Evolutionary conservation across 2,888 invertebrate genomes (phyloP), one percentile per base, ranked within the genome.

Genomic region (Argyresthia albistria): DNA sequence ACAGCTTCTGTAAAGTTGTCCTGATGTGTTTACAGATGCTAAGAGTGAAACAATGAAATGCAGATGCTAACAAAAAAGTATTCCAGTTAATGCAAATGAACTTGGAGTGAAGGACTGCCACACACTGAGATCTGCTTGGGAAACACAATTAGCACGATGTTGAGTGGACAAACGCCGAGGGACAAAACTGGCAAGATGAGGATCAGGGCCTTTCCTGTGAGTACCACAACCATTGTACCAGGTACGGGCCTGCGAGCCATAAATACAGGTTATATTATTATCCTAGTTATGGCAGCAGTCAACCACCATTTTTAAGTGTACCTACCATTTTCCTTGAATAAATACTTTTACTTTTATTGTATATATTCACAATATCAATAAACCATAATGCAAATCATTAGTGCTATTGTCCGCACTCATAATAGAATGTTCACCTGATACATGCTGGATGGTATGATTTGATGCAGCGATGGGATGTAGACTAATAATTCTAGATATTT

Each of bases 151-250:
- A 74, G 71, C 80, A 91, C 91, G 89, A 91, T 93, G 91, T 93
- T 92, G 87, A 90, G 92, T 79, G 90, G 92, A 67, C 89, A 93
- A 37, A 45, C 45, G 83, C 93, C 93, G 68, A 96, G 96, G 87
- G 96, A 96, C 88, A 96, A 96, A 89, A 93, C 86, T 55, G 82
- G 94, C 89, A 98, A 98, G 89, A 97, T 98, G 97, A 92, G 98
- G 77, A 98, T 98, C 76, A 92, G 97, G 83, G 97, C 98, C 65
- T 98, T 98, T 89, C 97, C 98, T 80, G 97, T 98, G 90, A 97
- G 96, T 92, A 59, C 58, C 45, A 46, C 25, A 25, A 25, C 3
- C 25, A 25, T 25, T 25, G 25, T 25, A n/a, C n/a, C n/a, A n/a
- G n/a, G n/a, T n/a, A n/a, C n/a, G n/a, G n/a, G n/a, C n/a, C n/a